Base-by-base conservation (phyloP, 2,113 vertebrate species). In the Platichthys flesus region DNA sequence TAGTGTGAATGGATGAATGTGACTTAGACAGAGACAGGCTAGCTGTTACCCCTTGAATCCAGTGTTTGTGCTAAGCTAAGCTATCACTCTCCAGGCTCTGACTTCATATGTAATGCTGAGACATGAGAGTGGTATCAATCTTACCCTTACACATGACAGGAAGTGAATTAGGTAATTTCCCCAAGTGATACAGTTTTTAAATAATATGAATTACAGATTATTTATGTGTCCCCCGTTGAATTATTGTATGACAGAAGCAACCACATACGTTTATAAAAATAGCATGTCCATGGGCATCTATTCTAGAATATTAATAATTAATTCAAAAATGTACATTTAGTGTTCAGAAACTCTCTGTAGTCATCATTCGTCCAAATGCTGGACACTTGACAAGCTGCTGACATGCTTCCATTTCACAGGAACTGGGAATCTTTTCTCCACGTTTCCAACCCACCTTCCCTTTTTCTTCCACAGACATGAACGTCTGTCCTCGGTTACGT, bases 301-400 rank as follows among this genome's bases (percentile, higher is more conserved):
- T 47, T 60, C n/a, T 21, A 51, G 63, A 51, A 42, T 8, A 51
- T 42, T 31, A 31, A 31, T 31, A 31, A 31, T 45, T 20, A 24
- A 45, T 54, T 69, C 13, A 54, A 67, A 67, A 56, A 54, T 59
- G 15, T 42, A 49, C 15, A 45, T 67, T 66, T 6, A 69, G 12
- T 4, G 26, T 56, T 37, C 8, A 12, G 28, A 14, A 18, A 10
- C 21, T 56, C 10, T 55, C 21, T 20, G 1, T 20, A 5, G 26
- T 45, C 8, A 16, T 61, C 37, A 47, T 23, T 14, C 35, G 45
- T 64, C 24, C 45, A 69, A 67, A 58, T 35, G 42, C 35, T 9
- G 10, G 65, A 14, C 16, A 13, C 58, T 45, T 47, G 14, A 51
- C 16, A 42, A 52, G 23, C n/a, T 55, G n/a, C 56, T 31, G 54